A percentile compares a stretch with the other conserved stretches of the same genome.
Conservation (phyloP, 2,888 invertebrate genomes). For the Julus scandinavius region DNA sequence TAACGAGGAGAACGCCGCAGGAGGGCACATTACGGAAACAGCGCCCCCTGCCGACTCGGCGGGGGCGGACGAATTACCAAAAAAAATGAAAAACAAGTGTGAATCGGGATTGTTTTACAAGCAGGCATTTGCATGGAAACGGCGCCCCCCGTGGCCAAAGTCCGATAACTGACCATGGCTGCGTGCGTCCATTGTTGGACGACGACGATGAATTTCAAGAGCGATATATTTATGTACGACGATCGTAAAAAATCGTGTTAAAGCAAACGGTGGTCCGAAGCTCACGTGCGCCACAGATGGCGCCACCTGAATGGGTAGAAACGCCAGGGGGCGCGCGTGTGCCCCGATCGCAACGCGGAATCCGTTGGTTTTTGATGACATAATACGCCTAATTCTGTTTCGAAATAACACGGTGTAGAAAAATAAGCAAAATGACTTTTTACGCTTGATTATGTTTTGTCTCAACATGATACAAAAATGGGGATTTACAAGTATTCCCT, state of each 20-base stretch:
- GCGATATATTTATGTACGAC: background rate
- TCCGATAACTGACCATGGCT: background rate
- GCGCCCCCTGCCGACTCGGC: background rate
- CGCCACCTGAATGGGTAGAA: background rate
- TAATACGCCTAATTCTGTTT: too few relatives aligned
- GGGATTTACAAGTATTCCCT: too few relatives aligned
- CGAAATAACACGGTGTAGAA: too few relatives aligned
- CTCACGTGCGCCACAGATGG: background rate
- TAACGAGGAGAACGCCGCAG: background rate
- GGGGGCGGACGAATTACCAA: background rate
- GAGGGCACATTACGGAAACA: constrained; percentile 5
- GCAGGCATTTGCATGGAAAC: background rate
- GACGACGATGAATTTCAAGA: background rate
- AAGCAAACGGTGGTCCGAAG: background rate
- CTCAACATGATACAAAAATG: too few relatives aligned
- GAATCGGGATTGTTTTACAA: background rate
- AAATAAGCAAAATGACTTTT: too few relatives aligned
- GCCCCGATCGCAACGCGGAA: background rate
- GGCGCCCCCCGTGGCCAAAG: background rate
- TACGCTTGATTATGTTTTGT: too few relatives aligned
- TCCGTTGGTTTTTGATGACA: too few relatives aligned
- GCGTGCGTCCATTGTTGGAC: background rate
- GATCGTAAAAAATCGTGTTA: background rate
- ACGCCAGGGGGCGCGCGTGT: background rate
- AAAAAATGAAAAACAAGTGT: background rate